Evolutionary conservation across 2,888 invertebrate genomes (phyloP), one percentile per base, ranked within the genome.

Genomic region (Teleogryllus oceanicus): DNA sequence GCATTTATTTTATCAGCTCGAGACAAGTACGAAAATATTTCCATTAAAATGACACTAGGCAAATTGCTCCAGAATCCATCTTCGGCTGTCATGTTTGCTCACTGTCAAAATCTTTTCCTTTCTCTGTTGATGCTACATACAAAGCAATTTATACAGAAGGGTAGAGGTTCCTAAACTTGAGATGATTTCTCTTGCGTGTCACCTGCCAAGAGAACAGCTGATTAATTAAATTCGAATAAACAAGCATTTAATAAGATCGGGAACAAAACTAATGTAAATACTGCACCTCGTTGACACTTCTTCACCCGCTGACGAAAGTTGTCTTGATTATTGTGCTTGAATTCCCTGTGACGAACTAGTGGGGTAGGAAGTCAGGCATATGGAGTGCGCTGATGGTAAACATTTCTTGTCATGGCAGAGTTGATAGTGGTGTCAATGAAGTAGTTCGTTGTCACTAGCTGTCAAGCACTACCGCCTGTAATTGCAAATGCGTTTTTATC

Each of bases 21-120:
- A 83, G 88, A 88, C 81, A 90, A 87, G 84, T 89, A 88, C 83
- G 88, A 88, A 84, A 89, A 87, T 83, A 89, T 87, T 84, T 88
- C 88, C 80, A 88, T 85, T 81, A 88, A 85, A 81, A 88, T 87
- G 78, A 88, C 87, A 83, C 87, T 88, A 78, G 88, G 88, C 81
- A 88, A 84, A 83, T 85, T 86, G 82, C 87, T 87, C 88, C 88
- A 88, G 74, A 77, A 79, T 80, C 85, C 85, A 82, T 85, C 84
- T 83, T 85, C 86, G 83, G 84, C 85, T 85, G 85, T 85, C 85
- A 85, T 84, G 82, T 82, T 81, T 80, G 81, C 82, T 80, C 83
- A 82, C 13, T 62, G 62, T 62, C 13, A 18, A 62, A 62, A 18
- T 18, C 62, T 62, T 62, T 13, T n/a, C 11, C 16, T n/a, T n/a